Evolutionary conservation across 2,797 vertebrate species (phyloP).

Genomic region (Botia kubotai): DNA sequence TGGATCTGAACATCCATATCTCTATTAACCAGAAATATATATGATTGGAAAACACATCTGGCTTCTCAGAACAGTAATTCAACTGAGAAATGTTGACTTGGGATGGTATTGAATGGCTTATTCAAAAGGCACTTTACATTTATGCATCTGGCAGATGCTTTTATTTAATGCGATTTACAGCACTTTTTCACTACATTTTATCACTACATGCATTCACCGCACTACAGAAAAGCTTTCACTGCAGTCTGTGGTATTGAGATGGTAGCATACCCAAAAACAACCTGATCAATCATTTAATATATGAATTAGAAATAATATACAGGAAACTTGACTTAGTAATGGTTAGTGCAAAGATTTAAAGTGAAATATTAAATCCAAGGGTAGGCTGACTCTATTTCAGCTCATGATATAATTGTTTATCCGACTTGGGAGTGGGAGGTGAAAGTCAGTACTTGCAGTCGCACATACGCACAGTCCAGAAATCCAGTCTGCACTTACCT

Average conservation of each 20-base stretch:
- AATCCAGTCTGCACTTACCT: constrained; percentile 38
- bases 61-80: constrained; percentile 4
- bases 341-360: constrained; percentile 1
- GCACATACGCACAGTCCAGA: constrained; percentile 46
- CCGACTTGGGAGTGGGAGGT: not conserved
- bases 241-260: not conserved
- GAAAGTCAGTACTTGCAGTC: not conserved
- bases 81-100: not conserved
- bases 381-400: not conserved
- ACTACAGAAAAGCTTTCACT: not conserved
- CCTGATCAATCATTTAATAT: not conserved
- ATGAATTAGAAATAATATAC: not conserved
- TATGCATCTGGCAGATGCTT: not conserved
- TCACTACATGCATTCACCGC: not conserved
- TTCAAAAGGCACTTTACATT: not conserved
- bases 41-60: constrained; percentile 9
- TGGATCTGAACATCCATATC: not conserved
- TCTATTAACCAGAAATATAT: constrained; percentile 7
- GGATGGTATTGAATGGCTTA: not conserved
- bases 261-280: not conserved
- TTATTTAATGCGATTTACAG: not conserved
- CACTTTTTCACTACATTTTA: not conserved
- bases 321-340: not conserved
- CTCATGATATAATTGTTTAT: constrained; percentile 21
- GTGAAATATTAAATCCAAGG: constrained; percentile 13